Conservation (phyloP, 2,888 invertebrate genomes). For the Scelioninae gen. 1 region DNA sequence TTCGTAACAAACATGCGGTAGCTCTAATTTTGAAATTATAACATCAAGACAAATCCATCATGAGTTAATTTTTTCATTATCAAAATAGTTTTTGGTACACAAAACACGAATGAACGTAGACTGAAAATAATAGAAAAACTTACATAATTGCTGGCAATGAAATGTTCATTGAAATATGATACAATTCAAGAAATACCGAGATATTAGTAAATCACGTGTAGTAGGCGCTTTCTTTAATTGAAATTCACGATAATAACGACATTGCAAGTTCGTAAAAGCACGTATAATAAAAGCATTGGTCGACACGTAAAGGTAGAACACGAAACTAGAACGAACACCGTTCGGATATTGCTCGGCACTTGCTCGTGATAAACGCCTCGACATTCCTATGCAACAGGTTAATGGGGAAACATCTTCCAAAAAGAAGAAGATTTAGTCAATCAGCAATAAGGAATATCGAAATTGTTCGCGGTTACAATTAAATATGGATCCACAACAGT, state of each 20-base stretch:
- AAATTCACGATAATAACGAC: conserved; percentile 63
- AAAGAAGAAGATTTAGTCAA: no score
- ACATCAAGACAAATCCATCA: no score
- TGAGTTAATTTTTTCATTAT: no score
- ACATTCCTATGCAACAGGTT: no score
- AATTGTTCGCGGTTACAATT: no score
- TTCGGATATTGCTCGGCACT: conserved; percentile 63
- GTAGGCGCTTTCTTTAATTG: conserved; percentile 61
- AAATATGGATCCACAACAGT: conserved; percentile 79
- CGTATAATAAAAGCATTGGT: conserved; percentile 63
- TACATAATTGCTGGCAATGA: conserved; percentile 9
- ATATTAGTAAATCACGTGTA: conserved; percentile 36
- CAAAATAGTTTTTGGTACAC: no score
- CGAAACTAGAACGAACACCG: conserved; percentile 64
- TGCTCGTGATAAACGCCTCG: no score
- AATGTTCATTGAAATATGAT: conserved; percentile 27
- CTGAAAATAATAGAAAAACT: conserved; percentile 6
- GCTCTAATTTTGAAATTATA: no score
- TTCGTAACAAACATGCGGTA: no score
- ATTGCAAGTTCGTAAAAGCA: conserved; percentile 54
- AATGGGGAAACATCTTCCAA: no score
- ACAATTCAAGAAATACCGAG: conserved; percentile 30
- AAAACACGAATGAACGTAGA: background rate
- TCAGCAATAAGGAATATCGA: no score
- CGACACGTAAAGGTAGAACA: conserved; percentile 67